Base-by-base conservation (phyloP, 1,140 invertebrate species). In the Drosophila lowei region DNA sequence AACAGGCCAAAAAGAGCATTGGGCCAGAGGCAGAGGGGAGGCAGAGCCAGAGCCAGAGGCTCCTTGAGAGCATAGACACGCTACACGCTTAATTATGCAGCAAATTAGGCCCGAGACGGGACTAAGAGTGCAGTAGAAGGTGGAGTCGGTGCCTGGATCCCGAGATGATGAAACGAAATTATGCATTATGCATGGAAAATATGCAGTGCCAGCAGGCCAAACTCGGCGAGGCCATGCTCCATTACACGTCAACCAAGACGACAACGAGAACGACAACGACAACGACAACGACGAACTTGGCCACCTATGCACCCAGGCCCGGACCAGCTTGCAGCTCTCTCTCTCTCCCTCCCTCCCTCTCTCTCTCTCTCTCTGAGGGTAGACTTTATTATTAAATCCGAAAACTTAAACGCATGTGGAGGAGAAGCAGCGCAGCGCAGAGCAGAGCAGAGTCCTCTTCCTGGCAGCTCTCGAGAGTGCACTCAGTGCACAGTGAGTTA, bases 81-180 rank as follows among this genome's bases (percentile, higher is more conserved):
- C 73, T 88, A 76, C 83, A 78, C 50, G 71, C 81, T 83, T 88
- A 86, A 86, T 86, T 86, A 86, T 83, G 83, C 84, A 88, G 77
- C 83, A 86, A 86, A 88, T 89, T 88, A 89, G 84, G 79, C 84
- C 75, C 79, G 54, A 71, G 83, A 70, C 50, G 74, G 13, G 25
- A 53, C 8, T 23, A 18, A 25, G 41, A 41, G 21, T 70, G 67
- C 21, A 46, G 43, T 18, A 21, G 21, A 21, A 23, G 53, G 41
- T 13, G 16, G 13, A 72, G 60, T 67, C 50, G 47, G 58, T 23
- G 46, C 30, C 55, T 57, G 63, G 18, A 30, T 58, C 52, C 63
- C 43, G 50, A 68, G 72, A 73, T 78, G 84, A 88, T 83, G 78
- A 88, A 89, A 89, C 79, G 72, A 76, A 86, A 79, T 79, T 83